Conservation (phyloP, 2,113 vertebrate species). For the Chunga burmeisteri region DNA sequence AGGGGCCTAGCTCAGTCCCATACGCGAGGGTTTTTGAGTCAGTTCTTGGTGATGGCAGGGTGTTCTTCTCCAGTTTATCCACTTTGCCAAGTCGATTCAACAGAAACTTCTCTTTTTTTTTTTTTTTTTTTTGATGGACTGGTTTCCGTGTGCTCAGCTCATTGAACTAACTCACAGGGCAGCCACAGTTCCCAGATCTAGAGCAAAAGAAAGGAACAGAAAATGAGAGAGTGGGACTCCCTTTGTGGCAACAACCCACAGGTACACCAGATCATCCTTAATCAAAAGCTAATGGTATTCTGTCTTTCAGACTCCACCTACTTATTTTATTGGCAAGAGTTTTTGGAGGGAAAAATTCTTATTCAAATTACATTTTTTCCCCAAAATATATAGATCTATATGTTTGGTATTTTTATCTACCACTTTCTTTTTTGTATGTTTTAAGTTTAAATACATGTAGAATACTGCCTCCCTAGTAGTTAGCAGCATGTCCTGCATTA, state of each 20-base stretch:
- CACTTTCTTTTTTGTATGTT: not conserved
- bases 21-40: not conserved
- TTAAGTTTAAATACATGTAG: not conserved
- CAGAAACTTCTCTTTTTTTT: not conserved
- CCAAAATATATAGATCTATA: accelerated
- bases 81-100: not conserved
- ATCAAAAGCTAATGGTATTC: not conserved
- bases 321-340: not conserved
- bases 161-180: not conserved
- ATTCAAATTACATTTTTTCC: not conserved
- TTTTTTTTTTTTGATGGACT: not conserved
- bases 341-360: not conserved
- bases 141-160: accelerated
- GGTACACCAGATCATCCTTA: not conserved
- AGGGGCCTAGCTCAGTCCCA: not conserved
- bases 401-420: not conserved
- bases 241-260: not conserved
- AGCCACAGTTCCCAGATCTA: not conserved
- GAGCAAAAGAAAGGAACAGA: not conserved
- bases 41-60: not conserved
- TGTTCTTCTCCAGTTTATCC: not conserved
- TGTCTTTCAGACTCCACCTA: not conserved
- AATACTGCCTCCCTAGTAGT: not conserved
- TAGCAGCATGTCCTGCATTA: not conserved
- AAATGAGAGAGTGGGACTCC: not conserved